Conservation (phyloP, 2,113 vertebrate species). For the Todiramphus saurophagus region DNA sequence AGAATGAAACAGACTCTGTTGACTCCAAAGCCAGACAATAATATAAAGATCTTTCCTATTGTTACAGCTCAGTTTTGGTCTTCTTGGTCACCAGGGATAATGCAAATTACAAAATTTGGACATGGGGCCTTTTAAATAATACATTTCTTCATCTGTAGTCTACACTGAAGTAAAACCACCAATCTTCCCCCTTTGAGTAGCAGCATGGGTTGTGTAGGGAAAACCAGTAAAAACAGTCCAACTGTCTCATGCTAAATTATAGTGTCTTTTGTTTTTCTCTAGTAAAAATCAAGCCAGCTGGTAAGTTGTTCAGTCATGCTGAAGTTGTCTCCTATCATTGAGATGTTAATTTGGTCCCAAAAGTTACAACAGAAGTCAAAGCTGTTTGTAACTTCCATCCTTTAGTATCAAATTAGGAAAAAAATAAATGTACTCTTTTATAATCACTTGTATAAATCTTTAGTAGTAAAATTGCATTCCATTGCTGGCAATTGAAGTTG, state of each 20-base stretch:
- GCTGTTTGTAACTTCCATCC: background rate
- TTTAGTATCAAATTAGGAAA: background rate
- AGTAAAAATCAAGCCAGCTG: background rate
- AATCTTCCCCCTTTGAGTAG: background rate
- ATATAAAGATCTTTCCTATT: background rate
- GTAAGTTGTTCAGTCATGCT: background rate
- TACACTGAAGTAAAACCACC: background rate
- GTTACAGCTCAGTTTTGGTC: background rate
- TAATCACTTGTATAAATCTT: background rate
- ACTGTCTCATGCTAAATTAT: background rate
- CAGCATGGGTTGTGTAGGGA: background rate
- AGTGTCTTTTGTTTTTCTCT: background rate
- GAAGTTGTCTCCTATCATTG: background rate
- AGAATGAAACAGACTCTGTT: background rate
- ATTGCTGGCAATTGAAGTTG: background rate
- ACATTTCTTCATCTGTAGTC: accelerated
- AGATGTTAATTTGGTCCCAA: background rate
- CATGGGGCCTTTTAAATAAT: background rate
- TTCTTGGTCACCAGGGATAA: background rate
- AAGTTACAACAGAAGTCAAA: background rate
- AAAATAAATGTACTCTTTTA: background rate
- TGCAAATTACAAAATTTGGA: background rate
- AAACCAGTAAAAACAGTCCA: background rate
- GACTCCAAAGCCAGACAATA: background rate
- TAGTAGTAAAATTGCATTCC: background rate